Evolutionary conservation across 2,113 vertebrate species (phyloP).

Genomic region (Noctilio leporinus): DNA sequence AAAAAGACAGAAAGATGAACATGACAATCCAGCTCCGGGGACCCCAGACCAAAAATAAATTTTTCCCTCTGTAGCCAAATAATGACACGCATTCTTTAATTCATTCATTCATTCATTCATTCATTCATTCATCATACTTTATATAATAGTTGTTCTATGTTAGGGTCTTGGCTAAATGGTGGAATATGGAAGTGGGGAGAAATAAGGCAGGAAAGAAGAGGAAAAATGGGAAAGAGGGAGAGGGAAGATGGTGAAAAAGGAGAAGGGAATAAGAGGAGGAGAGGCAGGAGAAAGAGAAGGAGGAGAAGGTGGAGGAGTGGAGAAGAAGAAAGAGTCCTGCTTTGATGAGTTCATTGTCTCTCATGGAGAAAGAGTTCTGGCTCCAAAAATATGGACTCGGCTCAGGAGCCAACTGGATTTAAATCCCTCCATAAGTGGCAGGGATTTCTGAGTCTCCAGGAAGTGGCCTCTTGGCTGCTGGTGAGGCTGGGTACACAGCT

Average conservation of each 20-base stretch:
- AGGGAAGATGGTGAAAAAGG: no score
- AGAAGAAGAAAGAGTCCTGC: not conserved
- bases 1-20: conserved; percentile 68
- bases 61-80: conserved; percentile 22
- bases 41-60: not conserved
- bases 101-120: not conserved
- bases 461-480: not conserved
- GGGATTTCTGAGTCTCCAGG: not conserved
- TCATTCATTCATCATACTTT: not conserved
- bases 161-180: not conserved
- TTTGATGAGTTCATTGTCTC: not conserved
- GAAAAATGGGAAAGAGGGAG: fast-evolving
- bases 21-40: conserved; percentile 53
- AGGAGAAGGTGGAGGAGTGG: not conserved
- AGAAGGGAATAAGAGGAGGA: not conserved
- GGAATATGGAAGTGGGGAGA: not conserved
- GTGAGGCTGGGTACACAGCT: not conserved
- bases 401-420: not conserved
- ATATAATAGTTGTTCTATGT: not conserved
- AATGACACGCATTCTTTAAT: no score
- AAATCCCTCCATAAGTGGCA: not conserved
- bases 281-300: not conserved
- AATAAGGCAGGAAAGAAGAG: fast-evolving
- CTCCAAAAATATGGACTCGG: not conserved
- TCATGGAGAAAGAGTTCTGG: not conserved